Percentiles rank a stretch among this genome's conserved stretches.
These are phyloP conservation scores for Popillia japonica DNA, from an alignment of 1,140 invertebrate genomes.

Conservation along the genomic window DNA sequence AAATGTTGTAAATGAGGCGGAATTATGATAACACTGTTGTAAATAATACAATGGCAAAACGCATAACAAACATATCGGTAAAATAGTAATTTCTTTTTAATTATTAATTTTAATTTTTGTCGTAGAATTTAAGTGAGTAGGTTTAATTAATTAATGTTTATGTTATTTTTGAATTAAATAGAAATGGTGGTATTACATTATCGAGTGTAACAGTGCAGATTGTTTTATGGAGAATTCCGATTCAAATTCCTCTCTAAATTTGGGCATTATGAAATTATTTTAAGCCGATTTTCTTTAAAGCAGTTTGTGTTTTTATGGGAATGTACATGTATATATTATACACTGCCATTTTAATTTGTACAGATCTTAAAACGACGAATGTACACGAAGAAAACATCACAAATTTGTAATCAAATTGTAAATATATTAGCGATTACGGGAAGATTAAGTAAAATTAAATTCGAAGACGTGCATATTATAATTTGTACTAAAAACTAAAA, in stretches of 20 bases:
- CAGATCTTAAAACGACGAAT: neutral
- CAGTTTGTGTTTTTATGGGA: neutral
- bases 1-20: constrained; percentile 10
- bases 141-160: neutral
- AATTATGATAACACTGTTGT: neutral
- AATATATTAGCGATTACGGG: neutral
- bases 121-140: neutral
- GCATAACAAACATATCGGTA: neutral
- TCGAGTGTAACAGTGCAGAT: neutral
- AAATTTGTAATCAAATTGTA: neutral
- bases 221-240: neutral
- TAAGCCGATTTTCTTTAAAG: neutral
- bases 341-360: constrained; percentile 1
- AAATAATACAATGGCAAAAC: constrained; percentile 5
- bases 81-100: neutral
- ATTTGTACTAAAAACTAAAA: neutral
- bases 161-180: neutral
- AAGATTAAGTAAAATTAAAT: neutral
- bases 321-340: neutral
- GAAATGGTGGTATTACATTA: neutral
- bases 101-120: too few relatives aligned
- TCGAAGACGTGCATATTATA: neutral
- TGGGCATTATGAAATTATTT: too few relatives aligned
- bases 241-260: too few relatives aligned
- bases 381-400: neutral